A percentile compares a stretch with the other conserved stretches of the same genome.
These are phyloP conservation scores for Mola mola DNA, from an alignment of 2,113 vertebrate genomes.

Conservation along the genomic window DNA sequence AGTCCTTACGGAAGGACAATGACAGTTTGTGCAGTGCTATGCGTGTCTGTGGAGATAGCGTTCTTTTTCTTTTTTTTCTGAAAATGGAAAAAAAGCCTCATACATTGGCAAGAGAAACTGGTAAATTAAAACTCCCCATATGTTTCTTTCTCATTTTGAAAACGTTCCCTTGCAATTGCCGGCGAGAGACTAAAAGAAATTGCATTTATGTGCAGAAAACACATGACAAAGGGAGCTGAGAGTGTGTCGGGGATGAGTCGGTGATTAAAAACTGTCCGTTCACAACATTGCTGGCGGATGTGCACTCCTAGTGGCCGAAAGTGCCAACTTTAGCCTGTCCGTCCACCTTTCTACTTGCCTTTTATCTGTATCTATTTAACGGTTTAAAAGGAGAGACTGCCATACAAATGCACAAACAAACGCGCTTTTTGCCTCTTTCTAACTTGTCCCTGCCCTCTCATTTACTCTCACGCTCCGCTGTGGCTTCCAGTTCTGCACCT, in stretches of 20 bases:
- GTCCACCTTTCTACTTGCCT: constrained; percentile 22
- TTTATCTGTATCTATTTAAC: constrained; percentile 25
- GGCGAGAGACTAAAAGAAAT: constrained; percentile 68
- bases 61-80: constrained; percentile 64
- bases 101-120: constrained; percentile 81
- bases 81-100: constrained; percentile 63
- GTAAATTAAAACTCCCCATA: constrained; percentile 83
- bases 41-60: constrained; percentile 63
- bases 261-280: not conserved
- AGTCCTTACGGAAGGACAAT: constrained; percentile 71
- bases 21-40: constrained; percentile 68
- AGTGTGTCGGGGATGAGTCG: constrained; percentile 19
- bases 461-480: constrained; percentile 32
- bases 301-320: not conserved
- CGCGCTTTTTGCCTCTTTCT: constrained; percentile 15
- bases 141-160: constrained; percentile 83
- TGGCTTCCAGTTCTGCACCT: constrained; percentile 42
- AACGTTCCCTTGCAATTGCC: constrained; percentile 81
- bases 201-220: constrained; percentile 41
- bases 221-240: constrained; percentile 33
- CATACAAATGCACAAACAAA: not conserved
- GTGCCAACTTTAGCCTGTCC: not conserved
- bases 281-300: not conserved
- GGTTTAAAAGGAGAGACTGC: constrained; percentile 11
- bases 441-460: constrained; percentile 34